phyloP scores from a whole-genome alignment of 2,888 invertebrate species.

The Xylota segnis region DNA sequence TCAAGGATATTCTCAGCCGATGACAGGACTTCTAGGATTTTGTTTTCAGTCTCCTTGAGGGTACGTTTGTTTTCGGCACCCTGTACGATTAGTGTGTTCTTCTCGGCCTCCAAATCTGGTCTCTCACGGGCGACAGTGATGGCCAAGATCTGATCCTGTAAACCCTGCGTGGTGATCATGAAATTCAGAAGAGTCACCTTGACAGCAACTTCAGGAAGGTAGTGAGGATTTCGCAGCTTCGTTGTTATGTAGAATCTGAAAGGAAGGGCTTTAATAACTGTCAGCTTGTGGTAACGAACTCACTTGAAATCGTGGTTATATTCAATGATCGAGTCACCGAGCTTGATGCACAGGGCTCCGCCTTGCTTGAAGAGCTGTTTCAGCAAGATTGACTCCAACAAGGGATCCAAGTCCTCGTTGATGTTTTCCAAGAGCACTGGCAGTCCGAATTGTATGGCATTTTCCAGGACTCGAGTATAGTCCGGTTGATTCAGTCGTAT shows the following conservation, averaged over 20 bases:
- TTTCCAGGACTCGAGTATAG: constrained; percentile 92
- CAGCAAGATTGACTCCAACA: constrained; percentile 94
- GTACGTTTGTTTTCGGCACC: constrained; percentile 93
- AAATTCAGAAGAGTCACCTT: constrained; percentile 96
- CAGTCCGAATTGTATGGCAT: constrained; percentile 94
- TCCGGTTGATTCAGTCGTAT: constrained; percentile 93
- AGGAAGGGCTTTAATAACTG: constrained; percentile 39
- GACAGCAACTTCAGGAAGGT: constrained; percentile 96
- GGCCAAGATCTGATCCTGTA: constrained; percentile 95
- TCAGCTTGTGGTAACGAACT: constrained; percentile 10
- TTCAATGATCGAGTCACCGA: constrained; percentile 96
- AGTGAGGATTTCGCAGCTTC: constrained; percentile 96
- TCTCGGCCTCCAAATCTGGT: constrained; percentile 96
- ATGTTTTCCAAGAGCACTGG: constrained; percentile 96
- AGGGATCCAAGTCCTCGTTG: constrained; percentile 95
- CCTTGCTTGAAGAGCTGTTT: constrained; percentile 97
- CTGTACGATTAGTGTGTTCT: constrained; percentile 94
- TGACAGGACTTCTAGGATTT: constrained; percentile 92
- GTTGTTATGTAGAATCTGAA: constrained; percentile 95
- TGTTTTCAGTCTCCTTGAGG: constrained; percentile 95
- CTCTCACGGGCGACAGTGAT: constrained; percentile 96
- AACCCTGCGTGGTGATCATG: constrained; percentile 94
- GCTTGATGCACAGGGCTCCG: constrained; percentile 93
- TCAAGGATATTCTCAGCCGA: constrained; percentile 93
- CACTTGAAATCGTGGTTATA: constrained; percentile 94